Conservation (phyloP, 2,888 invertebrate genomes). For the Agrochola circellaris region DNA sequence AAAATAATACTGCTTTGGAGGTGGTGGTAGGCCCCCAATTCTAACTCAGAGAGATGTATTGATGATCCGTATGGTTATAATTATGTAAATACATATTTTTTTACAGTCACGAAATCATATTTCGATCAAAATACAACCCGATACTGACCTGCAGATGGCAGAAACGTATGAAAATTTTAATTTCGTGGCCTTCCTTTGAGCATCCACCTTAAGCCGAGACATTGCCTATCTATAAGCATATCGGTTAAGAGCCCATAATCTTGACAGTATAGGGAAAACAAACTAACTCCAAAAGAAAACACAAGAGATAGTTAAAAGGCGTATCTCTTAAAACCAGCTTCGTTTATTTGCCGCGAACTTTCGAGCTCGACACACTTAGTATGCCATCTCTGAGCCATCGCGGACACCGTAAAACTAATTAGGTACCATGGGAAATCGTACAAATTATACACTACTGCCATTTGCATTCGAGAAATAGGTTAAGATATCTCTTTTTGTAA, state of each 20-base stretch:
- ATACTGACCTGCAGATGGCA: no score
- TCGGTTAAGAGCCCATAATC: constrained; percentile 14
- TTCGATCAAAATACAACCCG: no score
- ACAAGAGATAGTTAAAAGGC: constrained; percentile 30
- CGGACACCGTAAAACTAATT: constrained; percentile 61
- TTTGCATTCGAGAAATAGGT: constrained; percentile 41
- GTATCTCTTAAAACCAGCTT: constrained; percentile 41
- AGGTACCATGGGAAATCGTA: constrained; percentile 51
- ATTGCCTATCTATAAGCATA: not conserved
- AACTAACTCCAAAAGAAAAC: constrained; percentile 14
- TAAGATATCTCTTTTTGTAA: constrained; percentile 40
- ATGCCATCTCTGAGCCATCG: constrained; percentile 50
- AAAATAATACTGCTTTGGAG: no score
- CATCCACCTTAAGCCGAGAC: no score
- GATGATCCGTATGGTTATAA: no score
- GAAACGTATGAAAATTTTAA: no score
- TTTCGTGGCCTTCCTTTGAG: no score
- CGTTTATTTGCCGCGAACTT: constrained; percentile 52
- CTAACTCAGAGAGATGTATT: no score
- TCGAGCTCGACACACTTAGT: constrained; percentile 59
- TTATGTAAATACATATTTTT: no score
- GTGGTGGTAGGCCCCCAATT: no score
- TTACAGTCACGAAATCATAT: no score
- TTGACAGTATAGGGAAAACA: constrained; percentile 7
- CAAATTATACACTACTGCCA: constrained; percentile 59